A percentile compares a stretch with the other conserved stretches of the same genome.
Evolutionary conservation across 2,797 vertebrate species (phyloP).

Genomic region (Hyperoplus immaculatus): DNA sequence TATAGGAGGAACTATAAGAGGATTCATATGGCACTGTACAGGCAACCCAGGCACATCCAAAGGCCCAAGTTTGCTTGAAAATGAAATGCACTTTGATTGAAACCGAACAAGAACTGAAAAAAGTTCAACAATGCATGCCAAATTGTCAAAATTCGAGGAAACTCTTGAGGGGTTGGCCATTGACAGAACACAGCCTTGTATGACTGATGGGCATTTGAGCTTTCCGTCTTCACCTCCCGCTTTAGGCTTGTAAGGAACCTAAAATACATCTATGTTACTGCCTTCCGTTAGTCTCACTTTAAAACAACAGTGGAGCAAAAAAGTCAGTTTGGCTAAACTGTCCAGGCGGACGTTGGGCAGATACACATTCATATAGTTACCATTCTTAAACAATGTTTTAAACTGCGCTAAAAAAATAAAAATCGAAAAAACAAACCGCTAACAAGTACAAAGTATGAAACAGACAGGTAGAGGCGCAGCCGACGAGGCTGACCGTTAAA

Average conservation of each 20-base stretch:
- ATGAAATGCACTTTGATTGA: constrained; percentile 61
- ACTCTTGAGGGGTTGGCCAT: neutral
- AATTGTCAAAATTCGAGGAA: constrained; percentile 26
- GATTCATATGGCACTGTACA: constrained; percentile 76
- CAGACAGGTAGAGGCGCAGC: constrained; percentile 33
- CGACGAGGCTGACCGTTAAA: constrained; percentile 50
- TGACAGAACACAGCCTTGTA: constrained; percentile 1
- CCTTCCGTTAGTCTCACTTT: constrained; percentile 34
- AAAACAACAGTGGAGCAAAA: constrained; percentile 42
- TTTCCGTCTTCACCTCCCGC: constrained; percentile 15
- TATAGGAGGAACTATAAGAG: neutral
- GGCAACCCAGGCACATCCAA: constrained; percentile 54
- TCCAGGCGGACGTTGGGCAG: constrained; percentile 52
- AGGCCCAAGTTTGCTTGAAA: constrained; percentile 28
- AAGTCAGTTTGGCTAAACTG: constrained; percentile 61
- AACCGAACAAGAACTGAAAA: constrained; percentile 33
- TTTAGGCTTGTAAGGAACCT: constrained; percentile 13
- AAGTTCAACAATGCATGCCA: constrained; percentile 35
- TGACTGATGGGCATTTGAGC: neutral
- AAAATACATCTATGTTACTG: constrained; percentile 18
- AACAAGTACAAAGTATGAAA: constrained; percentile 40
- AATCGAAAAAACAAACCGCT: constrained; percentile 19
- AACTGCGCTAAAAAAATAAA: constrained; percentile 69
- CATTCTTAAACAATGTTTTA: constrained; percentile 57
- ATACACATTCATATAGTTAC: constrained; percentile 78